These are phyloP conservation scores for Catostomus latipinnis DNA, from an alignment of 2,797 vertebrate genomes.

Conservation along the genomic window DNA sequence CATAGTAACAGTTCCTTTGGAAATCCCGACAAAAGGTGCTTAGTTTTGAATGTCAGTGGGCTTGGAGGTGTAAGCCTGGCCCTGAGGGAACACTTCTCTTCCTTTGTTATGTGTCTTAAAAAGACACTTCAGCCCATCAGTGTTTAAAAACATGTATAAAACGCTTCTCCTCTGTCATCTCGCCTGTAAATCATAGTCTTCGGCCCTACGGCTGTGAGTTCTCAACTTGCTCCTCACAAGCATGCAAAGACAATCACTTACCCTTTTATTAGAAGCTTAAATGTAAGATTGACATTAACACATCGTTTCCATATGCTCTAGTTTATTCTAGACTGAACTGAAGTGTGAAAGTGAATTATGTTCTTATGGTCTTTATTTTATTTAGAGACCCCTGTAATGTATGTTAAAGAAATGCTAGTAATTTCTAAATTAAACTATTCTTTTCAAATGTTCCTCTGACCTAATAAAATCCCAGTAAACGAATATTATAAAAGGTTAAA, in stretches of 20 bases:
- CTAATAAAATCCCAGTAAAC: no score
- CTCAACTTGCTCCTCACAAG: constrained; percentile 40
- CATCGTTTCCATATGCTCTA: constrained; percentile 7
- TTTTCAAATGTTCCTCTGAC: no score
- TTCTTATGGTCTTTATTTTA: background rate
- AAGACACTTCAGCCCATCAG: constrained; percentile 51
- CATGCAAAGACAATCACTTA: constrained; percentile 32
- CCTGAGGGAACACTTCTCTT: constrained; percentile 45
- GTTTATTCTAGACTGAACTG: background rate
- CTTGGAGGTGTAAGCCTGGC: constrained; percentile 30
- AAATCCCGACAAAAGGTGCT: background rate
- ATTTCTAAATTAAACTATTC: no score
- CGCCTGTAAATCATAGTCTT: constrained; percentile 51
- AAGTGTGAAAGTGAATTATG: background rate
- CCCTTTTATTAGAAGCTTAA: constrained; percentile 43
- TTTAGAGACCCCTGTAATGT: no score
- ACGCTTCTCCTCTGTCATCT: constrained; percentile 45
- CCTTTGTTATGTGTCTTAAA: constrained; percentile 53
- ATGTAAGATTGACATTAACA: constrained; percentile 2
- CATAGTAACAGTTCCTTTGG: background rate
- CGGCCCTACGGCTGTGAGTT: constrained; percentile 14
- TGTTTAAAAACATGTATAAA: constrained; percentile 47
- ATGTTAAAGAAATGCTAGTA: no score
- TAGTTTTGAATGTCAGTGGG: constrained; percentile 34
- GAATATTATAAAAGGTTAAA: no score